Evolutionary conservation across 2,113 vertebrate genomes (phyloP).

Genomic region (Eurypyga helias): DNA sequence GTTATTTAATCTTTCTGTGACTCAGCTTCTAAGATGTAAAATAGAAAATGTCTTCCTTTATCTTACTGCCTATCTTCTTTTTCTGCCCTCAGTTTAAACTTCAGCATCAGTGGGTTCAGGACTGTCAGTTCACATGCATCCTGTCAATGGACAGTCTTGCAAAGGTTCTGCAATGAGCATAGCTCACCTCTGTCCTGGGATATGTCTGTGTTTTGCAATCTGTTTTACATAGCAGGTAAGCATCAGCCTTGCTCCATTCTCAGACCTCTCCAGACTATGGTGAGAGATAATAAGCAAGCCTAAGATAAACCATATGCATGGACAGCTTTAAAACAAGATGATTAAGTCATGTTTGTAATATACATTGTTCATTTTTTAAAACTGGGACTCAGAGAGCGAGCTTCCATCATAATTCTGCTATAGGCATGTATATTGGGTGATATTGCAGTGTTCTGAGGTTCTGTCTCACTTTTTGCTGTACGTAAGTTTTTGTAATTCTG

Average conservation of each 20-base stretch:
- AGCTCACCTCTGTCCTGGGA: background rate
- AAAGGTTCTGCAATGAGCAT: background rate
- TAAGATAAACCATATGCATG: background rate
- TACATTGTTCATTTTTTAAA: background rate
- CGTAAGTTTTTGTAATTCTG: background rate
- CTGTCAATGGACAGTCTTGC: background rate
- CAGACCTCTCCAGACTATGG: background rate
- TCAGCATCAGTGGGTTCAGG: background rate
- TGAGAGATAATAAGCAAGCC: background rate
- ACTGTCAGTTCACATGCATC: background rate
- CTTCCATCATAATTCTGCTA: background rate
- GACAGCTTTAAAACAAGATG: background rate
- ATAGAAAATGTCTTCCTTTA: background rate
- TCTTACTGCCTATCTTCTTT: background rate
- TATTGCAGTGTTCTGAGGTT: background rate
- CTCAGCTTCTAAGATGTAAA: conserved; percentile 24
- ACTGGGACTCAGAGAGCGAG: background rate
- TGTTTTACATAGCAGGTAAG: background rate
- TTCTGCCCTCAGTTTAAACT: background rate
- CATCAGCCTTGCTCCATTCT: background rate
- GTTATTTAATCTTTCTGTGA: conserved; percentile 3
- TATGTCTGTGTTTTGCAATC: background rate
- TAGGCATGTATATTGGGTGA: background rate
- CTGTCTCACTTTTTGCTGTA: background rate
- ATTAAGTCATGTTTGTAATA: background rate